Evolutionary conservation across 2,888 invertebrate genomes (phyloP).

Genomic region (Listrodromus nycthemerus): DNA sequence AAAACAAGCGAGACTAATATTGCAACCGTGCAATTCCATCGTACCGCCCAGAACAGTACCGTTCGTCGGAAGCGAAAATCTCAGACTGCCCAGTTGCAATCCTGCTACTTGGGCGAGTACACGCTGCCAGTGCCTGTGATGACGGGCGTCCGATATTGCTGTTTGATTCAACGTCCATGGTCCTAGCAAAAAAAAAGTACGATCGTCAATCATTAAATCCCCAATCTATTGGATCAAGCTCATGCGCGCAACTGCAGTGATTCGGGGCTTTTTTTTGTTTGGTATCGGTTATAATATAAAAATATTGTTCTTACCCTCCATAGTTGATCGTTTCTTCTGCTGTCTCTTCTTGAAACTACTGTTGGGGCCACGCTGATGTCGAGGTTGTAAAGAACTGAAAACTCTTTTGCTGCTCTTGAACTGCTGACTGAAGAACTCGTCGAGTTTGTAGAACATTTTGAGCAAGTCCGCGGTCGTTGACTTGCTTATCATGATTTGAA

Average conservation of each 20-base stretch:
- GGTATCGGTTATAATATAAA: not conserved
- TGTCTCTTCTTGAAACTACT: constrained; percentile 80
- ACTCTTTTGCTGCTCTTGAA: constrained; percentile 98
- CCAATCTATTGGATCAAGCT: not conserved
- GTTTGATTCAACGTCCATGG: constrained; percentile 81
- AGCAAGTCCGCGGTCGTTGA: constrained; percentile 98
- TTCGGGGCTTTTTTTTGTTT: not conserved
- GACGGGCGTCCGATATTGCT: constrained; percentile 88
- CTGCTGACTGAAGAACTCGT: constrained; percentile 99
- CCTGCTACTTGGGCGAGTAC: constrained; percentile 93
- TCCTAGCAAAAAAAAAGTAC: constrained; percentile 68
- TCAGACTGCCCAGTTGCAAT: constrained; percentile 90
- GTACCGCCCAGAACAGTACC: constrained; percentile 95
- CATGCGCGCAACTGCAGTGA: too few species aligned
- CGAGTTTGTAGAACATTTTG: constrained; percentile 98
- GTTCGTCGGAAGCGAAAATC: constrained; percentile 88
- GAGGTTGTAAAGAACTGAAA: constrained; percentile 90
- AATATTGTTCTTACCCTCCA: constrained; percentile 80
- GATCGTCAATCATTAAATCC: not conserved
- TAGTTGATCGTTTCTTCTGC: constrained; percentile 82
- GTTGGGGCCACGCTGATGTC: constrained; percentile 81
- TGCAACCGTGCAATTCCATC: constrained; percentile 94
- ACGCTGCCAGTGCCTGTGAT: constrained; percentile 98
- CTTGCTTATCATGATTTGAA: constrained; percentile 98
- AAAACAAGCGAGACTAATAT: constrained; percentile 98